phyloP scores from a whole-genome alignment of 2,113 vertebrate genomes.

The Leiothrix lutea region DNA sequence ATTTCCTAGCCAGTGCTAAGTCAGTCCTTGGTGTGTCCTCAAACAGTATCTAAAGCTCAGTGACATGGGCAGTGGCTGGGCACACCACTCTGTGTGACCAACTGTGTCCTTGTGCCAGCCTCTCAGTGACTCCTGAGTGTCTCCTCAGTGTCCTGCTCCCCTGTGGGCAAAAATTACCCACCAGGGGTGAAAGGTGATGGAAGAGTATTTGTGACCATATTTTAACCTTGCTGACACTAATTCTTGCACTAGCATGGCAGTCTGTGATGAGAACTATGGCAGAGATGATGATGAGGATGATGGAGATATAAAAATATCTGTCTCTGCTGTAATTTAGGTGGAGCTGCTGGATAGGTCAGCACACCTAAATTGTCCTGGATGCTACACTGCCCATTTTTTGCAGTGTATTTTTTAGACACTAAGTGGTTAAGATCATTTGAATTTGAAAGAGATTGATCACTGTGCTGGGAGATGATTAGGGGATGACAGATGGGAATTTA shows the following conservation, averaged over 20 bases:
- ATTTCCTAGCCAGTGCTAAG: background rate
- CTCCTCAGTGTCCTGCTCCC: background rate
- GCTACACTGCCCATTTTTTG: background rate
- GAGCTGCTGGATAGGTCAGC: background rate
- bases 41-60: background rate
- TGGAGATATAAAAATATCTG: background rate
- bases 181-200: background rate
- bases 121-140: background rate
- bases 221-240: background rate
- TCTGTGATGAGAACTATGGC: background rate
- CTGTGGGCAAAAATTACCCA: background rate
- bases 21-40: background rate
- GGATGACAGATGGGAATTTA: slow-evolving; percentile 33
- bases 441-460: slow-evolving; percentile 23
- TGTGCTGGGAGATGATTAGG: slow-evolving; percentile 29
- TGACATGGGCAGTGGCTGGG: background rate
- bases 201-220: background rate
- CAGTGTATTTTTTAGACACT: background rate
- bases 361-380: background rate
- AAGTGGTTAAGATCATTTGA: background rate
- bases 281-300: background rate
- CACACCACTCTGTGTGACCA: background rate
- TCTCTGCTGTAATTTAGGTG: fast-evolving
- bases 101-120: background rate
- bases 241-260: background rate